Conservation (phyloP, 35 echinoderm and acorn worm genomes). For the Hemicentrotus pulcherrimus region DNA sequence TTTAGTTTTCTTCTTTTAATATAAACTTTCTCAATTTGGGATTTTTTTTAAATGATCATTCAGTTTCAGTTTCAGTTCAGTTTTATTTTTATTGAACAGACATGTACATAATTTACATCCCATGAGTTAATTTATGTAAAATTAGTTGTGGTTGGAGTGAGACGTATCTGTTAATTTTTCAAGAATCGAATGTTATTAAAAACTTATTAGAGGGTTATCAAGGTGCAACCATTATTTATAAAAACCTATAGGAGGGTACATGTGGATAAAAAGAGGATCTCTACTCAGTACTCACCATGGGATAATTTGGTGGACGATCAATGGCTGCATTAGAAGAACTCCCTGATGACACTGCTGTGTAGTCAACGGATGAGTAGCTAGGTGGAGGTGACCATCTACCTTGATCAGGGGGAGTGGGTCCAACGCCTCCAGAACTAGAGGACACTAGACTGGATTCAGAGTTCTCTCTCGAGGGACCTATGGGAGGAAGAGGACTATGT, state of each 20-base stretch:
- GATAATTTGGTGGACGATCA: constrained; percentile 25
- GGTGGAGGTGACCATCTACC: constrained; percentile 27
- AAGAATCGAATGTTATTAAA: too few species aligned
- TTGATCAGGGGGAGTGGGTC: neutral
- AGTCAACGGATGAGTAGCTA: constrained; percentile 5
- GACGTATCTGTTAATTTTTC: too few species aligned
- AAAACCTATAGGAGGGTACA: neutral
- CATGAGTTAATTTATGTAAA: too few species aligned
- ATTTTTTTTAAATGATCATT: too few species aligned
- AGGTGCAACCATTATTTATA: too few species aligned
- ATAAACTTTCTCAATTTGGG: too few species aligned
- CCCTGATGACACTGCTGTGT: neutral
- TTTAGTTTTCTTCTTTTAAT: too few species aligned
- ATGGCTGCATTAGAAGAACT: neutral
- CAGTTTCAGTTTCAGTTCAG: too few species aligned
- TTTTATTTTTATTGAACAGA: too few species aligned
- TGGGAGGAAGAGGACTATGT: constrained; percentile 24
- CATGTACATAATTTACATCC: too few species aligned
- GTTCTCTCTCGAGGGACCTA: constrained; percentile 21
- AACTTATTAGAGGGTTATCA: too few species aligned
- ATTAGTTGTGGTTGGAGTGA: too few species aligned
- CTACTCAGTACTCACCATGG: constrained; percentile 40
- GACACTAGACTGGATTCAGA: constrained; percentile 25
- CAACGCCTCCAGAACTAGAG: neutral
- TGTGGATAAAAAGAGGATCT: neutral